Evolutionary conservation across 2,888 invertebrate genomes (phyloP).

Genomic region (Sturmia bella): DNA sequence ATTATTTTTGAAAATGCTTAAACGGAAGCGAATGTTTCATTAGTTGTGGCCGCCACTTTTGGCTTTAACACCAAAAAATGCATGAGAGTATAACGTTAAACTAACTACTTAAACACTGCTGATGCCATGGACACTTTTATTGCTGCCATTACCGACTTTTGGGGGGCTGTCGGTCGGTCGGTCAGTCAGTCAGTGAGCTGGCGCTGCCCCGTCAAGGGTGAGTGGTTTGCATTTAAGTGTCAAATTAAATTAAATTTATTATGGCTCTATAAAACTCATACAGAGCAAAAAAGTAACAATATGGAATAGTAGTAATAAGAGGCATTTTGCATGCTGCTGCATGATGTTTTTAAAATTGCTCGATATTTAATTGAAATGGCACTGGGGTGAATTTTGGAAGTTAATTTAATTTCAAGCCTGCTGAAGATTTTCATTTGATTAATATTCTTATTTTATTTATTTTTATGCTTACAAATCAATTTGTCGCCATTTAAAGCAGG

Average conservation of each 20-base stretch:
- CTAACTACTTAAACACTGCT: conserved; percentile 19
- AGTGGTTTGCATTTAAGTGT: conserved; percentile 63
- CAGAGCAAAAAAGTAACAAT: conserved; percentile 15
- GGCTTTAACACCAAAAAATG: conserved; percentile 4
- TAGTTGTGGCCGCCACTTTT: conserved; percentile 40
- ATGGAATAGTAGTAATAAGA: no score
- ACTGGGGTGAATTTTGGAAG: no score
- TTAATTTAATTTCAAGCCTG: no score
- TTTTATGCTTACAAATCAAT: no score
- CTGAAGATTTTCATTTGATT: no score
- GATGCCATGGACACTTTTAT: conserved; percentile 10
- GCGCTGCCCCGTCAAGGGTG: conserved; percentile 47
- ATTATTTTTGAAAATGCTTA: conserved; percentile 21
- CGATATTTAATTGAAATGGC: no score
- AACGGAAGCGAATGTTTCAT: conserved; percentile 27
- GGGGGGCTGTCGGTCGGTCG: conserved; percentile 20
- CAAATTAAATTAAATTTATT: conserved; percentile 67
- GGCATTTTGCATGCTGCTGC: no score
- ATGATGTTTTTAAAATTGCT: no score
- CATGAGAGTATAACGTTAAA: conserved; percentile 23
- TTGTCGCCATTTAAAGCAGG: no score
- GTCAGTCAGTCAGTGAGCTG: no score
- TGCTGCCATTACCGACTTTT: conserved; percentile 22
- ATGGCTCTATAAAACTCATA: conserved; percentile 60
- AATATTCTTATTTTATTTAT: no score